Evolutionary conservation across 2,797 vertebrate species (phyloP).

Genomic region (Masticophis lateralis): DNA sequence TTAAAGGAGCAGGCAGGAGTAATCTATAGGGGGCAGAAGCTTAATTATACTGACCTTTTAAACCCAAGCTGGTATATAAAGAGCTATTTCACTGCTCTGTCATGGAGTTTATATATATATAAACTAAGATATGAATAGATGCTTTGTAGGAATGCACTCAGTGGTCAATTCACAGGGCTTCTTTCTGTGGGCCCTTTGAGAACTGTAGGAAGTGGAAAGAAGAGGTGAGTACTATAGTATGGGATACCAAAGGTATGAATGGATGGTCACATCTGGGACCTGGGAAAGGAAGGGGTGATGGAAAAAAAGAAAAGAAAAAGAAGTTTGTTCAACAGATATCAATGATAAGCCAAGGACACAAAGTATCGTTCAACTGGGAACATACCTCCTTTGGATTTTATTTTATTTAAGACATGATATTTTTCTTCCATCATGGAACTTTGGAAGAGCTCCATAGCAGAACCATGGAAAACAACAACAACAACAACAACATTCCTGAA

Average conservation of each 20-base stretch:
- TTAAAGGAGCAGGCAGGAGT: conserved; percentile 19
- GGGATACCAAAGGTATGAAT: conserved; percentile 61
- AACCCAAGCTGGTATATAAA: conserved; percentile 66
- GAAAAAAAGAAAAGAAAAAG: conserved; percentile 43
- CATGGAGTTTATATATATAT: conserved; percentile 44
- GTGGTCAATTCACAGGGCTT: conserved; percentile 70
- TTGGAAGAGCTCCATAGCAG: background rate
- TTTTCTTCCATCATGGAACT: background rate
- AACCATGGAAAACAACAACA: too few species aligned
- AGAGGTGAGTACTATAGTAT: conserved; percentile 56
- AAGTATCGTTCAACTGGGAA: background rate
- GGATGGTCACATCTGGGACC: conserved; percentile 60
- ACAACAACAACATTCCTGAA: background rate
- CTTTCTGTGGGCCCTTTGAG: conserved; percentile 63
- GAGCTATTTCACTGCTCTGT: conserved; percentile 62
- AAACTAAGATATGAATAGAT: conserved; percentile 62
- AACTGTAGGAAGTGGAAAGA: conserved; percentile 57
- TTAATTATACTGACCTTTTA: conserved; percentile 64
- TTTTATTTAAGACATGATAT: background rate
- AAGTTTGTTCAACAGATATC: conserved; percentile 49
- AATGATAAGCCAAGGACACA: background rate
- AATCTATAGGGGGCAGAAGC: conserved; percentile 12
- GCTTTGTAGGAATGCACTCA: conserved; percentile 73
- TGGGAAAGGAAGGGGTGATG: conserved; percentile 28
- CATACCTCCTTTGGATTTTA: background rate